Evolutionary conservation across 2,113 vertebrate species (phyloP).

Genomic region (Crotophaga sulcirostris): DNA sequence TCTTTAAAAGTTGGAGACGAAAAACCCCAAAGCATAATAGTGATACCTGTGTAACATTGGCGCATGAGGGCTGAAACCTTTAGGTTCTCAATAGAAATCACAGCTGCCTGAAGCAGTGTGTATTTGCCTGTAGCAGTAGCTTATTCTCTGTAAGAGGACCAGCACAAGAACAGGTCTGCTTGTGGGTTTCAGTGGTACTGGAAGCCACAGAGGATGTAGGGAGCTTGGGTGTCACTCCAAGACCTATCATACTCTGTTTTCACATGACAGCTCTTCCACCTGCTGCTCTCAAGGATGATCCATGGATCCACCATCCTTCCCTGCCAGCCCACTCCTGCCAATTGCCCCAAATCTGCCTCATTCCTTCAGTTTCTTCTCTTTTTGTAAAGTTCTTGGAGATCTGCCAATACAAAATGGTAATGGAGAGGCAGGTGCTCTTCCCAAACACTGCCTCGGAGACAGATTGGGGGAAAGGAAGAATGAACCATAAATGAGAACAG

Average conservation of each 20-base stretch:
- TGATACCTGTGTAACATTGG: neutral
- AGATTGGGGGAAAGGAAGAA: neutral
- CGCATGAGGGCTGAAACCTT: neutral
- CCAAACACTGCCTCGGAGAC: neutral
- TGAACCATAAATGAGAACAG: neutral
- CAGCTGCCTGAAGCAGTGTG: neutral
- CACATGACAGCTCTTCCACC: neutral
- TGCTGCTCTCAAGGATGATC: neutral
- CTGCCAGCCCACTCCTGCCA: neutral
- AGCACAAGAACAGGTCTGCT: neutral
- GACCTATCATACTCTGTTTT: neutral
- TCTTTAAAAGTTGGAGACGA: neutral
- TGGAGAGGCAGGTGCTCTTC: neutral
- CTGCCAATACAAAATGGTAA: neutral
- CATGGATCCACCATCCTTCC: neutral
- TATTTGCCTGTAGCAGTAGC: neutral
- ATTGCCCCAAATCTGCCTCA: neutral
- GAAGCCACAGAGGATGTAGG: neutral
- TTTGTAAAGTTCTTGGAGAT: neutral
- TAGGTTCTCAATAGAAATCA: neutral
- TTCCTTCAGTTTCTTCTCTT: neutral
- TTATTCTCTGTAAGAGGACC: neutral
- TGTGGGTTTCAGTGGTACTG: accelerated
- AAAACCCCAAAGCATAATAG: neutral
- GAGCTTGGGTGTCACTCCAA: neutral